These are phyloP conservation scores for Micrasema longulum DNA, from an alignment of 1,140 invertebrate species.

Conservation along the genomic window DNA sequence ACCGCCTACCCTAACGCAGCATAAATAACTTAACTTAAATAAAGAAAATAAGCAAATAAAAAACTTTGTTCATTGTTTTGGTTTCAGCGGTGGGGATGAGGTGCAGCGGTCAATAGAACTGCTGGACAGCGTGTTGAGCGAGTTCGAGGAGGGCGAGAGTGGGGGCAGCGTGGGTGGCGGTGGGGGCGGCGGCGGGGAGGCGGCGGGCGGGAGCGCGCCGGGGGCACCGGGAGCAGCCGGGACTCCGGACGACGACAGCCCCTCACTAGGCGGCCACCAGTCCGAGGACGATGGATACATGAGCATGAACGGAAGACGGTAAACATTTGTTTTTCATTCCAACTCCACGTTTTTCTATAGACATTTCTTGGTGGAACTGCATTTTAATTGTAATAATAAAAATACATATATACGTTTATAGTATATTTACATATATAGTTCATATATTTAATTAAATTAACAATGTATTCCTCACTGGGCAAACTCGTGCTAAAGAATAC, in stretches of 20 bases:
- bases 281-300: conserved; percentile 91
- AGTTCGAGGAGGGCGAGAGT: conserved; percentile 80
- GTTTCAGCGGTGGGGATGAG: conserved; percentile 79
- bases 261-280: conserved; percentile 80
- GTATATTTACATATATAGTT: no score
- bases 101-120: conserved; percentile 86
- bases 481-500: no score
- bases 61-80: background rate
- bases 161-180: conserved; percentile 61
- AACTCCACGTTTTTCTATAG: no score
- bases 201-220: conserved; percentile 62
- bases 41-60: no score
- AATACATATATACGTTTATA: no score
- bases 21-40: no score
- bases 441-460: no score
- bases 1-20: no score
- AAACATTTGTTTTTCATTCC: conserved; percentile 35
- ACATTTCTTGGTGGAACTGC: no score
- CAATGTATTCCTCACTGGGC: no score
- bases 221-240: conserved; percentile 63
- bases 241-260: conserved; percentile 77
- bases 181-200: conserved; percentile 54
- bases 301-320: conserved; percentile 87
- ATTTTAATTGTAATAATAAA: no score
- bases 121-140: conserved; percentile 86